Conservation (phyloP, 2,888 invertebrate species). For the Cactoblastis cactorum region DNA sequence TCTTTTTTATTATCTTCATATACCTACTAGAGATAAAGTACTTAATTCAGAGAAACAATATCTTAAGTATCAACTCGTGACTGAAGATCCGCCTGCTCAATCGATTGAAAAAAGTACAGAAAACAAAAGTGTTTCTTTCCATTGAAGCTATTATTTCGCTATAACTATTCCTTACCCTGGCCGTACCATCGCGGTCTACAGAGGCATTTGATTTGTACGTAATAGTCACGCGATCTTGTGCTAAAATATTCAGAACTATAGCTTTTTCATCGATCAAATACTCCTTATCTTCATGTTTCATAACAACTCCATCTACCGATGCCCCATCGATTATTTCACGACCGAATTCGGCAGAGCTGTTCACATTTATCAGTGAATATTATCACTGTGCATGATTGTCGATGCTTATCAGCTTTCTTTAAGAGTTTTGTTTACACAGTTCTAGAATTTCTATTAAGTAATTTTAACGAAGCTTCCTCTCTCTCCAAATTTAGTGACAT, state of each 20-base stretch:
- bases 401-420: slow-evolving; percentile 15
- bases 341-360: slow-evolving; percentile 14
- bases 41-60: neutral
- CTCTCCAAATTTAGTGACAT: neutral
- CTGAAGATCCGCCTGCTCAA: slow-evolving; percentile 10
- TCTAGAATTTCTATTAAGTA: neutral
- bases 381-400: slow-evolving; percentile 16
- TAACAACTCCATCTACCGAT: slow-evolving; percentile 14
- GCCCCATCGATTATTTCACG: slow-evolving; percentile 14
- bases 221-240: slow-evolving; percentile 47
- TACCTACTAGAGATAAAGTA: too few relatives aligned
- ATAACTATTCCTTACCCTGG: slow-evolving; percentile 39
- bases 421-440: slow-evolving; percentile 9
- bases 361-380: slow-evolving; percentile 15
- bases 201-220: slow-evolving; percentile 38
- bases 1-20: too few relatives aligned
- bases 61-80: neutral
- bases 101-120: slow-evolving; percentile 32
- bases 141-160: slow-evolving; percentile 38
- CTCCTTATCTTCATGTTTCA: slow-evolving; percentile 15
- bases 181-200: slow-evolving; percentile 47
- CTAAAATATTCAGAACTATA: slow-evolving; percentile 28
- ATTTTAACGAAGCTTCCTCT: neutral
- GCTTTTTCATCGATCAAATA: slow-evolving; percentile 43
- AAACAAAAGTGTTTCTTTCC: slow-evolving; percentile 49